Percentiles rank a stretch among this genome's conserved stretches.
Conservation (phyloP, 2,797 vertebrate species). For the Pitangus sulphuratus region DNA sequence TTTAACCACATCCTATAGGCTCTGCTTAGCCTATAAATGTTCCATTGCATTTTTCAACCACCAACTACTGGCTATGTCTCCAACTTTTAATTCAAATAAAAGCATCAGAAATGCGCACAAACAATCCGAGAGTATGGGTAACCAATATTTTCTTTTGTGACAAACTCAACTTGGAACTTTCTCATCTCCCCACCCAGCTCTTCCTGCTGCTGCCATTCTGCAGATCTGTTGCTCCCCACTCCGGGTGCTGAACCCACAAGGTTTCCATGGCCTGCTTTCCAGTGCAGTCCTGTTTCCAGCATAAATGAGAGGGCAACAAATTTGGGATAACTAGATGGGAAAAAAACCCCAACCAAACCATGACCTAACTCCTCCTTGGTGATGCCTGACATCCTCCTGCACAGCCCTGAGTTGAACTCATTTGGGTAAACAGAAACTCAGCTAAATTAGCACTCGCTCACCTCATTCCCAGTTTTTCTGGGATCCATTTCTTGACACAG, state of each 20-base stretch:
- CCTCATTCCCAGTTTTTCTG: not conserved
- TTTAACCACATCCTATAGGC: not conserved
- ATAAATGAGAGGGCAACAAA: not conserved
- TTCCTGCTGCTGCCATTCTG: not conserved
- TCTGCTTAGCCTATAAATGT: not conserved
- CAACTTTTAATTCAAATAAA: not conserved
- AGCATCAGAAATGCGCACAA: not conserved
- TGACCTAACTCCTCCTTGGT: not conserved
- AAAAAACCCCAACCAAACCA: fast-evolving
- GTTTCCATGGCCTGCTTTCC: not conserved
- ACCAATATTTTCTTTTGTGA: not conserved
- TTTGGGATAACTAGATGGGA: not conserved
- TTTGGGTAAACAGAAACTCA: not conserved
- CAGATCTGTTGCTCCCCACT: not conserved
- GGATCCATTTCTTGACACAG: not conserved
- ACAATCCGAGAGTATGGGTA: not conserved
- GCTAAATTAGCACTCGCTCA: not conserved
- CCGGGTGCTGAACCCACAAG: not conserved
- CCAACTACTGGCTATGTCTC: not conserved
- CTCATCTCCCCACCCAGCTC: not conserved
- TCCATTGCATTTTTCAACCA: not conserved
- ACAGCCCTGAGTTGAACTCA: fast-evolving
- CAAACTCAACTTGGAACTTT: not conserved
- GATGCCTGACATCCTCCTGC: not conserved
- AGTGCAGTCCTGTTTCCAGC: not conserved